These are phyloP conservation scores for Tenebrosternarchus preto DNA, from an alignment of 2,113 vertebrate species.

Conservation along the genomic window DNA sequence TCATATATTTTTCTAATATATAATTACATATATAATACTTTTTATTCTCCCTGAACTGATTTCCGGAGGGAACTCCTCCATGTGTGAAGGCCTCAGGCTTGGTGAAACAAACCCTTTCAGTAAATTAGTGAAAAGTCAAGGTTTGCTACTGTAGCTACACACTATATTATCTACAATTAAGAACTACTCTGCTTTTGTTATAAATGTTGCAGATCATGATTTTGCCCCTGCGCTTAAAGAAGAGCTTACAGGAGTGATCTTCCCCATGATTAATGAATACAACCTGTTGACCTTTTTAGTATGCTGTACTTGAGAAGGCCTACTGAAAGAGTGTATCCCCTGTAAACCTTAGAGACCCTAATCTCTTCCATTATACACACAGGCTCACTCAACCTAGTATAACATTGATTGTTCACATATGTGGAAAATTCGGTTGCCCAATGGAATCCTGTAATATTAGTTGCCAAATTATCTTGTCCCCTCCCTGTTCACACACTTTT, in stretches of 20 bases:
- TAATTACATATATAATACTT: no score
- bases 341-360: not conserved
- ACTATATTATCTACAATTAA: not conserved
- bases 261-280: not conserved
- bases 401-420: not conserved
- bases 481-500: not conserved
- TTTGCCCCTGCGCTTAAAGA: not conserved
- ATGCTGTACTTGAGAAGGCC: not conserved
- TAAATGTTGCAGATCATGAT: not conserved
- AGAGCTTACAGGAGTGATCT: not conserved
- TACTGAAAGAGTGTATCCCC: not conserved
- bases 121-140: not conserved
- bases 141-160: not conserved
- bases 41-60: no score
- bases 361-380: not conserved
- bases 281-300: not conserved
- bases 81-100: no score
- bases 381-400: not conserved
- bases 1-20: no score
- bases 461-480: constrained; percentile 11
- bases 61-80: no score
- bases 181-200: not conserved
- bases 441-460: not conserved
- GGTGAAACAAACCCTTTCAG: no score
- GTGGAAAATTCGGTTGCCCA: not conserved